Evolutionary conservation across 2,888 invertebrate genomes (phyloP).

Genomic region (Campaea margaritaria): DNA sequence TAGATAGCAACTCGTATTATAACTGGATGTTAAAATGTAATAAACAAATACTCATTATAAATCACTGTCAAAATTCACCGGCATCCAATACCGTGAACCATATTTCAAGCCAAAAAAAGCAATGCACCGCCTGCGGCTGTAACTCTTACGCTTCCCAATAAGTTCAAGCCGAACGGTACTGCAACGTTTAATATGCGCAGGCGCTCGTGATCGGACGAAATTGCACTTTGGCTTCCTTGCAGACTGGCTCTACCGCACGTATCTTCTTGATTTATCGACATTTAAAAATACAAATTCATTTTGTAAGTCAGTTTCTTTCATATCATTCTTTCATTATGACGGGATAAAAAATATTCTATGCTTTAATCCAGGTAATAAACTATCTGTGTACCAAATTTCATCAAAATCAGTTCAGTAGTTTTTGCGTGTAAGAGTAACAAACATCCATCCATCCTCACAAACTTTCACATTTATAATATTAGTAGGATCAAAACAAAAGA

Average conservation of each 20-base stretch:
- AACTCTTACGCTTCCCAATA: slow-evolving; percentile 49
- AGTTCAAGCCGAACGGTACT: slow-evolving; percentile 63
- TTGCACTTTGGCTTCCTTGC: slow-evolving; percentile 62
- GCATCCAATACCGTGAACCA: slow-evolving; percentile 4
- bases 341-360: neutral
- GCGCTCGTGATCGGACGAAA: slow-evolving; percentile 51
- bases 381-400: no score
- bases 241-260: slow-evolving; percentile 22
- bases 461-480: no score
- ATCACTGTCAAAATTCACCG: no score
- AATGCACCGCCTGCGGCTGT: slow-evolving; percentile 3
- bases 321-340: no score
- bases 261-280: slow-evolving; percentile 30
- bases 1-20: no score
- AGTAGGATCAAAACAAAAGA: no score
- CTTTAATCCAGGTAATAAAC: no score
- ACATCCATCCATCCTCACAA: no score
- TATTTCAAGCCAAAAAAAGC: slow-evolving; percentile 11
- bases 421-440: no score
- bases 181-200: slow-evolving; percentile 63
- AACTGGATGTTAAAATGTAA: no score
- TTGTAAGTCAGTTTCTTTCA: neutral
- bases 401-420: no score
- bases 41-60: no score
- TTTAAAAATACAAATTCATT: slow-evolving; percentile 16